Evolutionary conservation across 2,113 vertebrate genomes (phyloP).

Genomic region (Thryonomys swinderianus): DNA sequence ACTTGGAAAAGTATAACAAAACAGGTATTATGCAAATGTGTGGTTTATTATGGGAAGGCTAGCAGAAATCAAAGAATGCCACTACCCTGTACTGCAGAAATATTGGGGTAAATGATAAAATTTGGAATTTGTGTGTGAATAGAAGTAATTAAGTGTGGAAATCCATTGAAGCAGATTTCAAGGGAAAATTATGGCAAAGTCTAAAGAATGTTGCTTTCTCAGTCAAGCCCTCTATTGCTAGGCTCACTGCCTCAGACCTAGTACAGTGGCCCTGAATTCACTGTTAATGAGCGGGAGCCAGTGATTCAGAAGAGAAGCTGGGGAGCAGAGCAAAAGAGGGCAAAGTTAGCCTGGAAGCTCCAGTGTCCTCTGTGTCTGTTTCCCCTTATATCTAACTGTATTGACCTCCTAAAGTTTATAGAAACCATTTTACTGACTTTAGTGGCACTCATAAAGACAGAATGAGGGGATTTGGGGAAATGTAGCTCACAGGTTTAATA

Average conservation of each 20-base stretch:
- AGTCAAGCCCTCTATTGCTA: background rate
- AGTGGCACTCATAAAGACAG: background rate
- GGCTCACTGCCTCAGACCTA: background rate
- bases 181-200: background rate
- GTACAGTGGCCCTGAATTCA: fast-evolving
- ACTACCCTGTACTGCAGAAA: background rate
- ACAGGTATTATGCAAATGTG: background rate
- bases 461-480: background rate
- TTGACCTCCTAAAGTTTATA: background rate
- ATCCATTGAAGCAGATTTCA: background rate
- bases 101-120: background rate
- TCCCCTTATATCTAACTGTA: background rate
- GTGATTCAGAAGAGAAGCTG: background rate
- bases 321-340: background rate
- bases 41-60: background rate
- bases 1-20: background rate
- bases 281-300: background rate
- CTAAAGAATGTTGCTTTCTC: background rate
- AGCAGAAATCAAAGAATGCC: background rate
- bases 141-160: background rate
- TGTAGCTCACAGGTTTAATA: background rate
- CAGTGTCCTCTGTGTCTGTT: background rate
- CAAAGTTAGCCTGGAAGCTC: too few species aligned
- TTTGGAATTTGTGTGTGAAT: background rate
- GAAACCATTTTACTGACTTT: background rate